Conservation (phyloP, 2,888 invertebrate species). For the Heteropelma amictum region DNA sequence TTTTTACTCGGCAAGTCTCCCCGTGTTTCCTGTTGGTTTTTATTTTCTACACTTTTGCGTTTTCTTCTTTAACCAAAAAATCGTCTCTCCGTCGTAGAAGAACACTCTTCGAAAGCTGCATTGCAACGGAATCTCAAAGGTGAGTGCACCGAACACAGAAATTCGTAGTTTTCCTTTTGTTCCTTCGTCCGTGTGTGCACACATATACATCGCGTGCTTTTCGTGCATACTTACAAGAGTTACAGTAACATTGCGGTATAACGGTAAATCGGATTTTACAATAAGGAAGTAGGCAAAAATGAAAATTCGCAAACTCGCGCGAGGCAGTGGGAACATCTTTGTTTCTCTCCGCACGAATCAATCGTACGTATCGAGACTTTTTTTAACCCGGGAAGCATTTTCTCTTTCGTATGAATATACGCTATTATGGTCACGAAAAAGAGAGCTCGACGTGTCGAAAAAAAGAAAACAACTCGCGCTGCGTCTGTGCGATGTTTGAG, state of each 20-base stretch:
- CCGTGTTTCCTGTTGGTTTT: neutral
- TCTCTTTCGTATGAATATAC: conserved; percentile 5
- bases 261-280: conserved; percentile 7
- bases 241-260: conserved; percentile 13
- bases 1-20: neutral
- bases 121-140: conserved; percentile 49
- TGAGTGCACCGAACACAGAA: conserved; percentile 43
- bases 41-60: neutral
- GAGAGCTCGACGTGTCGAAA: neutral
- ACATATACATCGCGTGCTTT: conserved; percentile 13
- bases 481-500: neutral
- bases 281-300: neutral
- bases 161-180: conserved; percentile 37
- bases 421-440: conserved; percentile 3
- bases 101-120: conserved; percentile 31
- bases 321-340: neutral
- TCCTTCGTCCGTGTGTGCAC: neutral
- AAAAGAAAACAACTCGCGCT: neutral
- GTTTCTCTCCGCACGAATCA: neutral
- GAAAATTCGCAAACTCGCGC: neutral
- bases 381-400: neutral
- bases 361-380: neutral
- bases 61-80: conserved; percentile 4
- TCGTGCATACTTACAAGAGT: neutral
- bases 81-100: neutral